These are phyloP conservation scores for Ormia ochracea DNA, from an alignment of 2,888 invertebrate genomes.

Conservation along the genomic window DNA sequence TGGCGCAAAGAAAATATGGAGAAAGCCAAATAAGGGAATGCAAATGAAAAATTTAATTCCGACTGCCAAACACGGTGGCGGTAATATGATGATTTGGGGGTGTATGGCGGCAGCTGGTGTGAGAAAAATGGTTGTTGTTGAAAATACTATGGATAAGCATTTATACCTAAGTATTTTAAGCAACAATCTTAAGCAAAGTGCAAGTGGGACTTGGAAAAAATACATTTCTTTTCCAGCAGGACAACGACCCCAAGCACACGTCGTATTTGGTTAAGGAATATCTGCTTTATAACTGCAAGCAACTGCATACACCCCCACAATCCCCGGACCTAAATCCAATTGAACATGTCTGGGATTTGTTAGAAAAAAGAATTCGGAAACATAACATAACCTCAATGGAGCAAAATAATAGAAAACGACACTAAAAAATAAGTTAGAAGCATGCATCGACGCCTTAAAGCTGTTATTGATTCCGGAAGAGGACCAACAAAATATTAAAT, in stretches of 20 bases:
- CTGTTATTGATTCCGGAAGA: too few species aligned
- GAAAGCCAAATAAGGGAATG: not conserved
- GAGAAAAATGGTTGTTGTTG: not conserved
- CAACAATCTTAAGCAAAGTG: not conserved
- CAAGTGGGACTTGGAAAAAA: not conserved
- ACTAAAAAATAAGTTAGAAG: too few species aligned
- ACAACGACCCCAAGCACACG: not conserved
- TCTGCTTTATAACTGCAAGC: not conserved
- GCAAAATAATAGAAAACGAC: not conserved
- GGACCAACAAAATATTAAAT: too few species aligned
- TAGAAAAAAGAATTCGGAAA: not conserved
- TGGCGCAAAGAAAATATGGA: slow-evolving; percentile 7
- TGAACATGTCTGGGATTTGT: not conserved
- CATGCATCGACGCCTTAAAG: not conserved
- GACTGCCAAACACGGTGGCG: not conserved
- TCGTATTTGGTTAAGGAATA: not conserved
- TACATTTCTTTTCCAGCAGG: not conserved
- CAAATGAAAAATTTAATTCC: not conserved
- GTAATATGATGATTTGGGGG: not conserved
- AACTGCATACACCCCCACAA: not conserved
- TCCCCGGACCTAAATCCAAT: not conserved
- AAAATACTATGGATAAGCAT: not conserved
- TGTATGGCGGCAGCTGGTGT: too few species aligned
- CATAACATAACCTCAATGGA: too few species aligned
- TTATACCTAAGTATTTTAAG: not conserved